phyloP scores from a whole-genome alignment of 2,113 vertebrate species.

The Xiphophorus maculatus region DNA sequence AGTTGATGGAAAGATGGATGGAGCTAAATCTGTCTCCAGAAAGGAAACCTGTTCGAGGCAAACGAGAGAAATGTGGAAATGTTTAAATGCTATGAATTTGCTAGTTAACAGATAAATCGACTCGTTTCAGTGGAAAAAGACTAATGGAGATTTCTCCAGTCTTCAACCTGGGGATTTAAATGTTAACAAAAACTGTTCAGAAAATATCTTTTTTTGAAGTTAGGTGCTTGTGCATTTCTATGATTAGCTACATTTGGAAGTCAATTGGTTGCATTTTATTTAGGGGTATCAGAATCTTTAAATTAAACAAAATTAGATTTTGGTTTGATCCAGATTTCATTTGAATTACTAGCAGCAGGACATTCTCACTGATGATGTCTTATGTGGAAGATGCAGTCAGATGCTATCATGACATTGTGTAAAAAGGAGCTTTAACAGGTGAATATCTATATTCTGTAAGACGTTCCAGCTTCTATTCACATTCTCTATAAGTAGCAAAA shows the following conservation, averaged over 20 bases:
- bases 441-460: not conserved
- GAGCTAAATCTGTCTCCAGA: no score
- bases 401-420: not conserved
- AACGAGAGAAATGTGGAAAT: no score
- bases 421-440: not conserved
- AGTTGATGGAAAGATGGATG: no score
- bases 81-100: no score
- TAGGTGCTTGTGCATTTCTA: no score
- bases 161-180: not conserved
- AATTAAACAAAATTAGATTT: not conserved
- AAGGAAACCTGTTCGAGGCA: no score
- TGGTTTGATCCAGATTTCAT: not conserved
- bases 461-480: not conserved
- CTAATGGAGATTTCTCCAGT: not conserved
- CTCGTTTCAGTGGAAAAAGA: not conserved
- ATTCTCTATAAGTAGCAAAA: not conserved
- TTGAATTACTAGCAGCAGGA: no score
- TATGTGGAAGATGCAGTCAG: not conserved
- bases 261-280: not conserved
- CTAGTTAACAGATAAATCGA: not conserved
- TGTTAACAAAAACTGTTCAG: not conserved
- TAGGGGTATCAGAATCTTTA: not conserved
- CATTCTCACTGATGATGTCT: no score
- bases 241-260: no score
- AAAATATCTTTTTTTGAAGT: no score